phyloP scores from a whole-genome alignment of 2,797 vertebrate species.

The Rhinophrynus dorsalis region DNA sequence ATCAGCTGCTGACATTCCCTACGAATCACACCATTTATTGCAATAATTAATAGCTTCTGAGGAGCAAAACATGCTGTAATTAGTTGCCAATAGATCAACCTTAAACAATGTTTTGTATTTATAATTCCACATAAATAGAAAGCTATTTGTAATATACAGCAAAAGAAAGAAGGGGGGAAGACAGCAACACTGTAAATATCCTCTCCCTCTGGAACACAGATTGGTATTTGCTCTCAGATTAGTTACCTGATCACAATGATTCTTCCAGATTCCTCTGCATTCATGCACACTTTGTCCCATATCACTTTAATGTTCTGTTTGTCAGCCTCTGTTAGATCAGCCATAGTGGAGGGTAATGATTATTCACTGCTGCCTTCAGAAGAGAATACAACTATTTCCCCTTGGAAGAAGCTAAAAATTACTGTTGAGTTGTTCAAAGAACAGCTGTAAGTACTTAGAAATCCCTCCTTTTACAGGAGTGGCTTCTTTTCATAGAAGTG shows the following conservation, averaged over 20 bases:
- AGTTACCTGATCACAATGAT: background rate
- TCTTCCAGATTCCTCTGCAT: background rate
- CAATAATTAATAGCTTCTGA: no score
- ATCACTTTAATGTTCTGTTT: background rate
- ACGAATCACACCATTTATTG: background rate
- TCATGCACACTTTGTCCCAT: constrained; percentile 11
- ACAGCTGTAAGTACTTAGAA: background rate
- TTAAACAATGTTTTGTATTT: no score
- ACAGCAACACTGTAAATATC: background rate
- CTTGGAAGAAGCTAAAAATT: background rate
- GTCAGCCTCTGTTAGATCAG: constrained; percentile 3
- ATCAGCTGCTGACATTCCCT: background rate
- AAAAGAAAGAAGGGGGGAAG: background rate
- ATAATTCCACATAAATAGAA: no score
- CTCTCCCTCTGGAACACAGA: background rate
- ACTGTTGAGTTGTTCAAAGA: background rate
- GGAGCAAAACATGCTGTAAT: no score
- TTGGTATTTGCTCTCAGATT: background rate
- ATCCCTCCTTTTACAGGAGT: background rate
- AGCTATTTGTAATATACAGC: no score
- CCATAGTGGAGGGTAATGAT: background rate
- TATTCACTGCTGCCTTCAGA: background rate
- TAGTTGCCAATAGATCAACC: no score
- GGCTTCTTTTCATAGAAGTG: background rate
- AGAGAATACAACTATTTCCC: background rate